phyloP scores from a whole-genome alignment of 1,140 invertebrate species.

The Aporrectodea caliginosa region DNA sequence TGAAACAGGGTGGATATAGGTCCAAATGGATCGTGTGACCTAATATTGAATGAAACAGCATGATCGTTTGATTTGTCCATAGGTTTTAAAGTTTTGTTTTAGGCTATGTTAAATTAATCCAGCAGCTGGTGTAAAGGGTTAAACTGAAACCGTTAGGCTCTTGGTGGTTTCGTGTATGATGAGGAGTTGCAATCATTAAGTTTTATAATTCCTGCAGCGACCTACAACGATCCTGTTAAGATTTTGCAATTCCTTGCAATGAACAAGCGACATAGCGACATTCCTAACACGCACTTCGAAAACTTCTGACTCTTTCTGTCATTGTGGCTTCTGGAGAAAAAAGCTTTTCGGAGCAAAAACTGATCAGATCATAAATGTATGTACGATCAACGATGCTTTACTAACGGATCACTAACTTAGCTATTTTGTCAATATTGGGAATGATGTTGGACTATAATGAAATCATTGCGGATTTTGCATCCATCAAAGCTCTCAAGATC shows the following conservation, averaged over 20 bases:
- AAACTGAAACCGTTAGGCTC: too few relatives aligned
- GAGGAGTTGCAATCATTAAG: not conserved
- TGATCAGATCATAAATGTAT: not conserved
- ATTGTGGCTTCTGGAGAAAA: not conserved
- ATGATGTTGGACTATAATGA: not conserved
- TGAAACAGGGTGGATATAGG: too few relatives aligned
- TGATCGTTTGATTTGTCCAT: too few relatives aligned
- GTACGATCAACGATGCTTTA: not conserved
- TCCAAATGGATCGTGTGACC: too few relatives aligned
- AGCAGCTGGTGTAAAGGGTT: too few relatives aligned
- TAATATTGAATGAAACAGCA: too few relatives aligned
- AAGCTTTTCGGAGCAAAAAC: not conserved
- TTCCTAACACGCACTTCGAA: not conserved
- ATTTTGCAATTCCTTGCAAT: not conserved
- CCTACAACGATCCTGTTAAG: not conserved
- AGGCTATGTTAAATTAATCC: too few relatives aligned
- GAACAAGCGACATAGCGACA: not conserved
- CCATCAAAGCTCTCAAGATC: slow-evolving; percentile 2
- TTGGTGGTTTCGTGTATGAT: not conserved
- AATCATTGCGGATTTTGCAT: not conserved
- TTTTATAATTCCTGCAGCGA: not conserved
- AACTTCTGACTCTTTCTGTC: not conserved
- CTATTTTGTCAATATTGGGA: not conserved
- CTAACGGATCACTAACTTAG: not conserved
- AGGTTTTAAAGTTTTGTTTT: too few relatives aligned